Percentiles rank a stretch among this genome's conserved stretches.
These are phyloP conservation scores for Peromyscus californicus DNA, from an alignment of 2,113 vertebrate species.

Conservation along the genomic window DNA sequence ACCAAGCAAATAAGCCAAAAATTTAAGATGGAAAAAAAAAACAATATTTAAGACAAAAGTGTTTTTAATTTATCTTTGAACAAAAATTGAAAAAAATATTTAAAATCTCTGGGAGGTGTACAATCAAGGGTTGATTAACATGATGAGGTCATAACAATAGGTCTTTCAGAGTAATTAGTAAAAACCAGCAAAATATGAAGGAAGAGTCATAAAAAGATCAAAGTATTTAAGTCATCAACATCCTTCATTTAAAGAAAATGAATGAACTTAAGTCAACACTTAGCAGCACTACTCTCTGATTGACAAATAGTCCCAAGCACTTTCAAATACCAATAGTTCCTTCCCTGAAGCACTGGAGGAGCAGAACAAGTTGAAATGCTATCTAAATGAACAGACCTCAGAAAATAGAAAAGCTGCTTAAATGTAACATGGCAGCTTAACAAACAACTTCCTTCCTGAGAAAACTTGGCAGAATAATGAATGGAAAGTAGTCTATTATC, in stretches of 20 bases:
- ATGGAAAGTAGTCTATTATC: constrained; percentile 37
- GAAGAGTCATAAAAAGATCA: neutral
- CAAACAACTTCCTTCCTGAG: constrained; percentile 29
- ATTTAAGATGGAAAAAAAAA: constrained; percentile 15
- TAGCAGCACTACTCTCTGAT: neutral
- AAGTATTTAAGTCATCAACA: neutral
- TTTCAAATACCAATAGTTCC: constrained; percentile 45
- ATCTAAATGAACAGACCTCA: constrained; percentile 57
- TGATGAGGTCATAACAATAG: neutral
- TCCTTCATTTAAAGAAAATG: constrained; percentile 4
- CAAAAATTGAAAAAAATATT: neutral
- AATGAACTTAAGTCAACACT: neutral
- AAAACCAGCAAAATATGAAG: neutral
- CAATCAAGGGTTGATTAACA: constrained; percentile 21
- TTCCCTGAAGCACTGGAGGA: neutral
- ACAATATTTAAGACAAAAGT: neutral
- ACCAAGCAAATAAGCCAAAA: constrained; percentile 44
- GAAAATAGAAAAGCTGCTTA: constrained; percentile 49
- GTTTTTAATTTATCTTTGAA: neutral
- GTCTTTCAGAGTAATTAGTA: constrained; percentile 15
- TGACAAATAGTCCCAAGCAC: neutral
- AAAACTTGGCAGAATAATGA: constrained; percentile 35
- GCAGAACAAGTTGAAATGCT: constrained; percentile 46
- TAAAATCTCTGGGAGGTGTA: neutral
- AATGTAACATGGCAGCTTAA: constrained; percentile 42